Evolutionary conservation across 2,113 vertebrate species (phyloP).

Genomic region (Seriola rivoliana): DNA sequence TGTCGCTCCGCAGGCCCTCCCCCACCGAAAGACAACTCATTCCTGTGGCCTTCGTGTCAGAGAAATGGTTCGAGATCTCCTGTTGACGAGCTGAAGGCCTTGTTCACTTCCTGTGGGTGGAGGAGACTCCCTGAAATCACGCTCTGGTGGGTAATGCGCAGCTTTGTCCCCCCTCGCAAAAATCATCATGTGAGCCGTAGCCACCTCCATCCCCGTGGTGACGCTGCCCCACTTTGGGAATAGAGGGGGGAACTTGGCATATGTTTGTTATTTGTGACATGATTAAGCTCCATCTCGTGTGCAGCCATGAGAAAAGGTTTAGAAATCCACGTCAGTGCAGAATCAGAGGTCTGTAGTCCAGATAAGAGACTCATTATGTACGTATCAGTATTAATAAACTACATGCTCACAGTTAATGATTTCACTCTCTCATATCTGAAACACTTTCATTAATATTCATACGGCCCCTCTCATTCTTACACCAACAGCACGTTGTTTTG

Average conservation of each 20-base stretch:
- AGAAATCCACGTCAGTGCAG: conserved; percentile 23
- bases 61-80: conserved; percentile 99
- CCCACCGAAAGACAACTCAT: conserved; percentile 98
- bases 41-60: conserved; percentile 99
- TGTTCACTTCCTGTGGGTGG: conserved; percentile 89
- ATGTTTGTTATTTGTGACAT: conserved; percentile 68
- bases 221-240: conserved; percentile 75
- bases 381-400: conserved; percentile 30
- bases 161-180: conserved; percentile 12
- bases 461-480: conserved; percentile 11
- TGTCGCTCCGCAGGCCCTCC: conserved; percentile 87
- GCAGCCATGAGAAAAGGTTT: background rate
- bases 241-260: conserved; percentile 68
- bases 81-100: conserved; percentile 94
- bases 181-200: conserved; percentile 35
- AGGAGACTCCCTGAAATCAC: conserved; percentile 88
- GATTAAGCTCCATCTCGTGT: conserved; percentile 22
- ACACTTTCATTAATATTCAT: conserved; percentile 44
- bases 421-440: conserved; percentile 20
- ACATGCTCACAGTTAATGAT: conserved; percentile 25
- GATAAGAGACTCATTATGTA: conserved; percentile 41
- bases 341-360: conserved; percentile 10
- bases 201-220: conserved; percentile 45
- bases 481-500: conserved; percentile 25
- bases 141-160: conserved; percentile 88